phyloP scores from a whole-genome alignment of 1,140 invertebrate genomes.

The Bactericera cockerelli region DNA sequence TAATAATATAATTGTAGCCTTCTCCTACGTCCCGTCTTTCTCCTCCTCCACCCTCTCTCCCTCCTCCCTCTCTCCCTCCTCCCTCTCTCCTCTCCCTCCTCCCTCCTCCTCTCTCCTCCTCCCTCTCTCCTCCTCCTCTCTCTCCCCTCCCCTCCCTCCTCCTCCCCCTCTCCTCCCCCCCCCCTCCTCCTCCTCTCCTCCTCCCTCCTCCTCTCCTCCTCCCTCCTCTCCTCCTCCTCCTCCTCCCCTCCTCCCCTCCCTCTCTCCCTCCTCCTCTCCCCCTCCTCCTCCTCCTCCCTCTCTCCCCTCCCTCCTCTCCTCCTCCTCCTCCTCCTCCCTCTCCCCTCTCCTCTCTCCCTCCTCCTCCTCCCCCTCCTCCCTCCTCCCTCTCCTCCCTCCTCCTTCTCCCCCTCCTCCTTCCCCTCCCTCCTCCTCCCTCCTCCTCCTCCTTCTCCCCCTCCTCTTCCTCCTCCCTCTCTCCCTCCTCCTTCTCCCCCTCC shows the following conservation, averaged over 20 bases:
- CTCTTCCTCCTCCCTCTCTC: conserved; percentile 12
- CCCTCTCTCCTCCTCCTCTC: too few species aligned
- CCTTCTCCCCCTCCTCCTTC: conserved; percentile 6
- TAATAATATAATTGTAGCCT: too few species aligned
- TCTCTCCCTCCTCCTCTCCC: conserved; percentile 1
- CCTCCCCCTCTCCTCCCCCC: too few species aligned
- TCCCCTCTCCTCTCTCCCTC: not conserved
- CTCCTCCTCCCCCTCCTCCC: not conserved
- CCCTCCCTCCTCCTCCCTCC: not conserved
- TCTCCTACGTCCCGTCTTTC: too few species aligned
- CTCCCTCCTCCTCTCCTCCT: conserved; percentile 12
- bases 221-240: conserved; percentile 10
- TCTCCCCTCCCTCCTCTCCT: conserved; percentile 5
- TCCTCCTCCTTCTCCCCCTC: conserved; percentile 19
- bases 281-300: conserved; percentile 9
- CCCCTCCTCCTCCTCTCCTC: not conserved
- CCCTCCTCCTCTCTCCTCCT: too few species aligned
- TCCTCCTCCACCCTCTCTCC: too few species aligned
- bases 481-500: conserved; percentile 23
- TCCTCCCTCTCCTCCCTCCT: conserved; percentile 3
- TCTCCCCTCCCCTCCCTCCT: too few species aligned
- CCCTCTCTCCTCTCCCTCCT: too few species aligned
- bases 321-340: too few species aligned
- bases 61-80: too few species aligned
- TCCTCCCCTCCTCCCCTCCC: too few species aligned